Evolutionary conservation across 2,888 invertebrate species (phyloP), one percentile per base, ranked within the genome.

Genomic region (Eupeodes luniger): DNA sequence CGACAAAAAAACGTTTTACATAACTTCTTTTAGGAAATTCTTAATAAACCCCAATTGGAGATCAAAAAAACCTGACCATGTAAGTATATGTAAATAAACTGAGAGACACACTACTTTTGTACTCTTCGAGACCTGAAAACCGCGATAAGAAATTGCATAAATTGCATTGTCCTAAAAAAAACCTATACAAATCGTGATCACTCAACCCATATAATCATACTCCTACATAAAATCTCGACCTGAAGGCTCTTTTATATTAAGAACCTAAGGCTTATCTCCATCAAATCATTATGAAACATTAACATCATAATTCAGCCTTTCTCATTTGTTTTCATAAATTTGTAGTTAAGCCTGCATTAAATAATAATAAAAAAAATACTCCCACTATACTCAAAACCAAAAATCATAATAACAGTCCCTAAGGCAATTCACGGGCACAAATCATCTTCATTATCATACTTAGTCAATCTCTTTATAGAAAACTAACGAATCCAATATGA

Each of bases 271-370:
- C 11, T 12, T 14, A 51, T 51, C 5, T 51, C 5, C 12, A 14
- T 16, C 1, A 11, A 62, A 16, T 6, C 44, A 62, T 62, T 62
- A 44, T 16, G 16, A 16, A 10, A 7, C 9, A 40, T 40, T 40
- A 5, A 40, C 40, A 27, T 16, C n/a, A 62, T 62, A 10, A 16
- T 44, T 2, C 16, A 40, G 40, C 11, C 16, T 62, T 61, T 62
- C 62, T 11, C 62, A 44, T 62, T 62, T 62, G 40, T 44, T 40
- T 61, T 61, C 40, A 62, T 16, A 62, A 62, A 16, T 62, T 62
- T n/a, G 36, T 5, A 62, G 16, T 40, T 10, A 16, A 36, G 12
- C 36, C 1, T 61, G n/a, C 16, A 61, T 61, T n/a, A 40, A 27
- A 27, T 49, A 51, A 40, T 40, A 40, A 40, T 40, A 40, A 10